Evolutionary conservation across 2,113 vertebrate genomes (phyloP).

Genomic region (Anoura caudifer): DNA sequence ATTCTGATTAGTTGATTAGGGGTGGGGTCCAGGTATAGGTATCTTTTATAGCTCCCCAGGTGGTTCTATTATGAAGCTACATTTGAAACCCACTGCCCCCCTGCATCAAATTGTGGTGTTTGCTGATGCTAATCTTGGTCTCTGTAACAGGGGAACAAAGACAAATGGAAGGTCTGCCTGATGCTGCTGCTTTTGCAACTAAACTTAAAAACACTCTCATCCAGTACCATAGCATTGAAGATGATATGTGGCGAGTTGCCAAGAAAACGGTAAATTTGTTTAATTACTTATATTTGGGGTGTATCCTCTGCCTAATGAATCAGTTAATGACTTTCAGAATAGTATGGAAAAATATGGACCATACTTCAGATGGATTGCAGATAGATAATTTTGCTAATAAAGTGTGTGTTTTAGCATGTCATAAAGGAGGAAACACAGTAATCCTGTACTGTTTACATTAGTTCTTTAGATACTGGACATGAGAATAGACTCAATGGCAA

Average conservation of each 20-base stretch:
- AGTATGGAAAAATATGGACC: background rate
- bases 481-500: background rate
- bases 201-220: conserved; percentile 79
- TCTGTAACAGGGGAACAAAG: background rate
- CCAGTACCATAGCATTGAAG: conserved; percentile 80
- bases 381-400: background rate
- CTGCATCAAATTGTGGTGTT: background rate
- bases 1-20: background rate
- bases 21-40: background rate
- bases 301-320: background rate
- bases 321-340: conserved; percentile 1
- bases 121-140: conserved; percentile 19
- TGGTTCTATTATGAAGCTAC: background rate
- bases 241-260: conserved; percentile 77
- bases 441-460: background rate
- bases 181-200: conserved; percentile 67
- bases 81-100: background rate
- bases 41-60: background rate
- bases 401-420: background rate
- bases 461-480: background rate
- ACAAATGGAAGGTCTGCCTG: conserved; percentile 74
- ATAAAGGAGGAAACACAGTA: background rate
- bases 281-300: background rate
- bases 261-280: conserved; percentile 79
- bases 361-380: background rate